Base-by-base conservation (phyloP, 2,797 vertebrate species). In the Enteromius mattozi region DNA sequence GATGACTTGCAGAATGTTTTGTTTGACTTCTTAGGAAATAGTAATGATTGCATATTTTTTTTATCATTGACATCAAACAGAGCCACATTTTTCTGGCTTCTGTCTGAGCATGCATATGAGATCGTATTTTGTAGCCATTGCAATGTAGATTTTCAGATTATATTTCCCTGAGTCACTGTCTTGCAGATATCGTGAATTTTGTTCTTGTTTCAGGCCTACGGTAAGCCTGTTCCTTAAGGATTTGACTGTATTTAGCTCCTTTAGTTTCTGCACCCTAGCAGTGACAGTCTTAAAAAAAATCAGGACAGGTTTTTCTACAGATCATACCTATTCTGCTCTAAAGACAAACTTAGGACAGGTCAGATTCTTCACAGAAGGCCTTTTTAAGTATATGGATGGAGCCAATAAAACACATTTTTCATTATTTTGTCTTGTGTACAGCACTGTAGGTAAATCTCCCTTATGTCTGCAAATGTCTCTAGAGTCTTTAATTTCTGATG, bases 271-370 rank as follows among this genome's bases (percentile, higher is more conserved):
- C 75, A 51, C 35, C 54, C 63, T 85, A 59, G 75, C 40, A 68
- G 27, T 83, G 45, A 24, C 77, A 68, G 37, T 80, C 17, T 54
- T 80, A 59, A 71, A 82, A 82, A 42, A 47, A 88, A 81, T 69
- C 80, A 85, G 85, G 87, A 21, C 70, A 74, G 30, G 30, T 78
- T 83, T 51, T 86, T 86, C 27, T 78, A 84, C 71, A 84, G 78
- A 56, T 78, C 83, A 81, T 51, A 69, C 40, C 13, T 68, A 66
- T 80, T 81, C 21, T 37, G 37, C 40, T 78, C 14, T 40, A 40
- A 83, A 45, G 68, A 47, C 37, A 81, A 24, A 12, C 17, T 37
- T 37, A 63, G 68, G 78, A 76, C 82, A 69, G 82, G 65, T 75
- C 79, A 85, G 83, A 74, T 75, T 69, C 24, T 69, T 83, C 79